Evolutionary conservation across 1,140 invertebrate genomes (phyloP).

Genomic region (Luehdorfia chinensis): DNA sequence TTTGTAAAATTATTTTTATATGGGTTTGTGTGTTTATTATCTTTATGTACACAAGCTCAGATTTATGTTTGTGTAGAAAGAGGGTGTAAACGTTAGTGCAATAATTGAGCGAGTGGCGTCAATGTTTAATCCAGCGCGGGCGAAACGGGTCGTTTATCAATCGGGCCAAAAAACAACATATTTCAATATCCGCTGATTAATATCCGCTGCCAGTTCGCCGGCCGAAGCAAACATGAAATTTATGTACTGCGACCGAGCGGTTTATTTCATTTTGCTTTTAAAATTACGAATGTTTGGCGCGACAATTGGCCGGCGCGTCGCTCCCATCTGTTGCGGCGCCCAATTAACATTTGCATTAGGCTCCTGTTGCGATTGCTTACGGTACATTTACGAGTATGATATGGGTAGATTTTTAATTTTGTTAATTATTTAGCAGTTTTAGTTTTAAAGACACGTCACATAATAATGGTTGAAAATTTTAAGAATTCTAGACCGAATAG

Average conservation of each 20-base stretch:
- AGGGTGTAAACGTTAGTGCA: constrained; percentile 29
- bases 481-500: no score
- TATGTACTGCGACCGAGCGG: constrained; percentile 73
- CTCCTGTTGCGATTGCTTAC: constrained; percentile 30
- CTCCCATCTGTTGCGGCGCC: constrained; percentile 64
- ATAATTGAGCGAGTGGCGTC: constrained; percentile 67
- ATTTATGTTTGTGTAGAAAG: constrained; percentile 6
- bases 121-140: constrained; percentile 65
- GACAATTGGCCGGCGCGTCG: constrained; percentile 66
- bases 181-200: constrained; percentile 77
- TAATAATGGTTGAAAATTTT: no score
- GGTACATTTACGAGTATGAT: neutral
- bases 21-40: constrained; percentile 7
- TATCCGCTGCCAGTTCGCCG: constrained; percentile 70
- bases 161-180: constrained; percentile 74
- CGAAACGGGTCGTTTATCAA: constrained; percentile 69
- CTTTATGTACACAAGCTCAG: constrained; percentile 2
- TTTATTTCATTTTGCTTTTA: constrained; percentile 75
- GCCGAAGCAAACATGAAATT: constrained; percentile 73
- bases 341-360: constrained; percentile 71
- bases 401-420: neutral
- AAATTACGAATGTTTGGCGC: constrained; percentile 73
- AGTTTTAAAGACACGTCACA: no score
- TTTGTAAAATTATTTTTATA: no score
- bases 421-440: constrained; percentile 15